A percentile compares a stretch with the other conserved stretches of the same genome.
Conservation (phyloP, 2,888 invertebrate genomes). For the Erebia epiphron region DNA sequence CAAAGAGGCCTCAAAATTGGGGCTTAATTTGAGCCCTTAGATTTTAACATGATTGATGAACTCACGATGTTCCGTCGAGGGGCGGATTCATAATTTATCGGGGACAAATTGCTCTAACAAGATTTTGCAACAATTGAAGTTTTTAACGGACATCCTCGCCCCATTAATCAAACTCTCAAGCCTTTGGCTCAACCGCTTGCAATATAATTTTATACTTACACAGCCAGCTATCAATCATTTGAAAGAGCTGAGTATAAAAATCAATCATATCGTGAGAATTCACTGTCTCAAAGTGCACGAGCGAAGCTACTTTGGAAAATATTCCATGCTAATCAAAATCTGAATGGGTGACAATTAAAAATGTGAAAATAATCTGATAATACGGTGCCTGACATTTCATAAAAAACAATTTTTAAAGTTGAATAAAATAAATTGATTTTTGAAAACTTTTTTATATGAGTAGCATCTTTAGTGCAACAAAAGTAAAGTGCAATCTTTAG, state of each 20-base stretch:
- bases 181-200: constrained; percentile 42
- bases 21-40: constrained; percentile 30
- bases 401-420: background rate
- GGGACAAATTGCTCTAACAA: constrained; percentile 44
- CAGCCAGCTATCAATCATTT: constrained; percentile 45
- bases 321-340: background rate
- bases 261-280: constrained; percentile 29
- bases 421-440: background rate
- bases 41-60: constrained; percentile 36
- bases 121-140: constrained; percentile 40
- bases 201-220: constrained; percentile 46
- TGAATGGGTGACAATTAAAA: background rate
- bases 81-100: constrained; percentile 42
- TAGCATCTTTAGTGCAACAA: too few relatives aligned
- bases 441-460: too few relatives aligned
- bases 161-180: constrained; percentile 46
- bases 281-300: constrained; percentile 19
- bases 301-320: constrained; percentile 5
- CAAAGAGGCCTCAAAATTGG: constrained; percentile 19
- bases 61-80: constrained; percentile 26
- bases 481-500: too few relatives aligned
- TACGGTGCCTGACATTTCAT: background rate
- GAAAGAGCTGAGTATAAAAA: constrained; percentile 35
- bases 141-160: constrained; percentile 42
- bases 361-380: background rate